Percentiles rank a stretch among this genome's conserved stretches.
These are phyloP conservation scores for Ibycter americanus DNA, from an alignment of 2,797 vertebrate genomes.

Conservation along the genomic window DNA sequence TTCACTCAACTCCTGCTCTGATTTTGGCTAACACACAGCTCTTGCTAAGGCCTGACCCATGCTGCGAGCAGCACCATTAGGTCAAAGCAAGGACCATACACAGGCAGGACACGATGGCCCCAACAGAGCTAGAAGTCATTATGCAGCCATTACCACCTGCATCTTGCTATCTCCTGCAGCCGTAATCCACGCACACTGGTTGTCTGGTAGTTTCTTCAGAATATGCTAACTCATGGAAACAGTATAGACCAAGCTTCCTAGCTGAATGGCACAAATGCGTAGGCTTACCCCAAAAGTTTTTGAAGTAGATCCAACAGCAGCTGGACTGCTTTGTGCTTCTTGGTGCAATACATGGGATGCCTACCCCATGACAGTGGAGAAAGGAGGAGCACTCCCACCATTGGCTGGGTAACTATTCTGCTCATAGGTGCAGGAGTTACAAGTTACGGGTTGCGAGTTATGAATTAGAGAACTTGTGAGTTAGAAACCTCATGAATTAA, in stretches of 20 bases:
- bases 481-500: background rate
- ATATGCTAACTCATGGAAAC: background rate
- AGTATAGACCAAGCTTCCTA: background rate
- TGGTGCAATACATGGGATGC: rapidly evolving
- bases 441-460: background rate
- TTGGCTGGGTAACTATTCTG: background rate
- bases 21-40: background rate
- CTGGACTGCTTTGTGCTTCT: background rate
- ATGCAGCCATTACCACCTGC: background rate
- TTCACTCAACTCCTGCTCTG: background rate
- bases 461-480: background rate
- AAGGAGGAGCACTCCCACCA: background rate
- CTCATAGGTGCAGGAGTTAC: background rate
- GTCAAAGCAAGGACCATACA: background rate
- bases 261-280: background rate
- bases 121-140: background rate
- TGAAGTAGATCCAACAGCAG: background rate
- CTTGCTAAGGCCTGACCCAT: background rate
- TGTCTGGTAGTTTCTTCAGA: background rate
- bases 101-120: background rate
- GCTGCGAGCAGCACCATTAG: background rate
- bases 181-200: background rate
- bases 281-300: background rate
- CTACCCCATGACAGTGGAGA: background rate
- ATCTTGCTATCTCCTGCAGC: background rate